Evolutionary conservation across 53 echinoderm and acorn worm species (phyloP).

Genomic region (Hippasteria phrygiana): DNA sequence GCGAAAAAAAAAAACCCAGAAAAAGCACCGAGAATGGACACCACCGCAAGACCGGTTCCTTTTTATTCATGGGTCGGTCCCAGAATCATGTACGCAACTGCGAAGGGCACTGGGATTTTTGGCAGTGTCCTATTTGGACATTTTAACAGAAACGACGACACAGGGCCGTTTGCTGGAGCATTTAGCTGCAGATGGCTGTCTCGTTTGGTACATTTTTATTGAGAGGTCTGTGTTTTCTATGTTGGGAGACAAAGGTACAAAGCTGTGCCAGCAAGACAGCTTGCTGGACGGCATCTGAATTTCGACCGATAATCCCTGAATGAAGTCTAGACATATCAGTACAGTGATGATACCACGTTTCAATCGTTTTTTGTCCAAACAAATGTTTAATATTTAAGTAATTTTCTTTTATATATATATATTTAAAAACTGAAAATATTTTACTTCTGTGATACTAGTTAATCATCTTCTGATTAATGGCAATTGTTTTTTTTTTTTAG

Average conservation of each 20-base stretch:
- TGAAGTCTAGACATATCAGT: conserved; percentile 22
- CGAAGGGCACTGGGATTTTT: conserved; percentile 35
- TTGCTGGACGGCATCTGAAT: neutral
- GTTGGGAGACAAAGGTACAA: neutral
- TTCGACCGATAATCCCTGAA: conserved; percentile 1
- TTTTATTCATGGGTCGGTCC: conserved; percentile 11
- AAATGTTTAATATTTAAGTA: conserved; percentile 69
- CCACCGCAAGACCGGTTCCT: conserved; percentile 18
- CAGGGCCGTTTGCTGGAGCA: neutral
- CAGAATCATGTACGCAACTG: conserved; percentile 56
- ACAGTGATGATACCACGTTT: conserved; percentile 33
- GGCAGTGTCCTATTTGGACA: conserved; percentile 50
- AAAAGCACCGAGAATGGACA: conserved; percentile 1
- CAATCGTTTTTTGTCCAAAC: conserved; percentile 51
- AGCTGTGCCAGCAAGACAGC: conserved; percentile 22
- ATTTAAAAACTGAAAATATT: conserved; percentile 68
- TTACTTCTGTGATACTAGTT: conserved; percentile 67
- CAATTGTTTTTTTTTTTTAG: conserved; percentile 51
- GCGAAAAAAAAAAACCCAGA: neutral
- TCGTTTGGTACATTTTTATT: conserved; percentile 47
- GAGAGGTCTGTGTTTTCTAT: conserved; percentile 62
- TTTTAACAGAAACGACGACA: conserved; percentile 43
- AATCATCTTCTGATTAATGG: conserved; percentile 59
- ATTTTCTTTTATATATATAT: conserved; percentile 70
- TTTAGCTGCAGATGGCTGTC: neutral